phyloP scores from a whole-genome alignment of 2,888 invertebrate genomes.

The Bunonema sp. region DNA sequence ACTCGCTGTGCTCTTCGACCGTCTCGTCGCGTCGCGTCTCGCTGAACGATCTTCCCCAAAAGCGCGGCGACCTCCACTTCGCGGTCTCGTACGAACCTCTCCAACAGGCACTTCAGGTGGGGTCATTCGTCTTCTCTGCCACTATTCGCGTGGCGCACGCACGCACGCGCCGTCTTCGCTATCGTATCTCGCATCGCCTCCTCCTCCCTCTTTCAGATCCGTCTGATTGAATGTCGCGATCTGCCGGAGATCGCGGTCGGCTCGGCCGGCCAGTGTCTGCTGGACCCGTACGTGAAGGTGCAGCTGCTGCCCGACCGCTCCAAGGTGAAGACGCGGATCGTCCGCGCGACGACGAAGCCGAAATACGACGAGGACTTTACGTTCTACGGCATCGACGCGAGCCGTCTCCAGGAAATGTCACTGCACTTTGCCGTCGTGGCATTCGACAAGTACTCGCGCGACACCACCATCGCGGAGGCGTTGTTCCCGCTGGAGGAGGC shows the following conservation, averaged over 20 bases:
- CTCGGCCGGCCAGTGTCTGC: slow-evolving; percentile 26
- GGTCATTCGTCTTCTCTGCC: no score
- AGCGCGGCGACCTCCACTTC: slow-evolving; percentile 33
- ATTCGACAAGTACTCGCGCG: slow-evolving; percentile 90
- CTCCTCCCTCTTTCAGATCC: no score
- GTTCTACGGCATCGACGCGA: slow-evolving; percentile 68
- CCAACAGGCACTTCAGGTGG: slow-evolving; percentile 27
- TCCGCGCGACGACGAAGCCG: slow-evolving; percentile 84
- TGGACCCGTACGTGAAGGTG: slow-evolving; percentile 89
- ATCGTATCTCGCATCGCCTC: no score
- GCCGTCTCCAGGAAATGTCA: not conserved
- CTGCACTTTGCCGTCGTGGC: slow-evolving; percentile 51
- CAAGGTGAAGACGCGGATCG: slow-evolving; percentile 74
- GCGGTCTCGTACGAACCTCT: slow-evolving; percentile 31
- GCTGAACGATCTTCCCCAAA: slow-evolving; percentile 20
- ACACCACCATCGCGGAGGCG: slow-evolving; percentile 93
- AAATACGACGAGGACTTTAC: slow-evolving; percentile 97
- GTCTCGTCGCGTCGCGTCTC: slow-evolving; percentile 9
- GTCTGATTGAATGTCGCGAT: slow-evolving; percentile 14
- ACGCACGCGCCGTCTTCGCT: no score
- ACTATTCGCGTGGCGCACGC: no score
- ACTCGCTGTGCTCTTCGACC: not conserved
- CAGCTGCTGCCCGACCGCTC: slow-evolving; percentile 74
- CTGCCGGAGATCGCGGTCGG: slow-evolving; percentile 29
- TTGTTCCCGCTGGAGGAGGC: slow-evolving; percentile 54